Percentiles rank a stretch among this genome's conserved stretches.
These are phyloP conservation scores for Thereva nobilitata DNA, from an alignment of 2,888 invertebrate genomes.

Conservation along the genomic window DNA sequence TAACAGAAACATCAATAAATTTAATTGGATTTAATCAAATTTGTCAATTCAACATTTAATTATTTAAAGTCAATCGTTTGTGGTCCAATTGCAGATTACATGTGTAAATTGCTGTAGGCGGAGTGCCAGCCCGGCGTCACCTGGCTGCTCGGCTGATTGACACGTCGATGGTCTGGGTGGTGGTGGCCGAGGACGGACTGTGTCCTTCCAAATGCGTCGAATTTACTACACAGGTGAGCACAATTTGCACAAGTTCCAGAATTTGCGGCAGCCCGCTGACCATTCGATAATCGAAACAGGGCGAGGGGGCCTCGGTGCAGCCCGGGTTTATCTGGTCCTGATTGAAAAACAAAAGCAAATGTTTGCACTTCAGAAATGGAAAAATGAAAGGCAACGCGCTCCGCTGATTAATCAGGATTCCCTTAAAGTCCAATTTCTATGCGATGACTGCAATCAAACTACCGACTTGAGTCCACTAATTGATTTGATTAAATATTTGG, in stretches of 20 bases:
- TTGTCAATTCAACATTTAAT: conserved; percentile 53
- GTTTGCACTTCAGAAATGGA: conserved; percentile 37
- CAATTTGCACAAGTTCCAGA: conserved; percentile 33
- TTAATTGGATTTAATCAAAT: conserved; percentile 53
- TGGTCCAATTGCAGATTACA: conserved; percentile 46
- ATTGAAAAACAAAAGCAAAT: conserved; percentile 37
- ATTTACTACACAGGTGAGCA: conserved; percentile 37
- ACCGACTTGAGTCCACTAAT: conserved; percentile 38
- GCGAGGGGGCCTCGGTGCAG: conserved; percentile 26
- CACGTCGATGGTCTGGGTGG: not conserved
- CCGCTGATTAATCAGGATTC: conserved; percentile 12
- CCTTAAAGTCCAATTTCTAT: conserved; percentile 19
- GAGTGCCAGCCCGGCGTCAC: conserved; percentile 37
- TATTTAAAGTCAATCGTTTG: conserved; percentile 53
- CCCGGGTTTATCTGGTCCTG: conserved; percentile 34
- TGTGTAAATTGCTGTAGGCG: conserved; percentile 45
- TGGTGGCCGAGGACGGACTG: conserved; percentile 12
- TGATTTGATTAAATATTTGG: conserved; percentile 41
- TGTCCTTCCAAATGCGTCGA: conserved; percentile 36
- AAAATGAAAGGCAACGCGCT: conserved; percentile 20
- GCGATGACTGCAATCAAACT: conserved; percentile 33
- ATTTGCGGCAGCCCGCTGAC: conserved; percentile 31
- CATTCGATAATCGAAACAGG: conserved; percentile 29
- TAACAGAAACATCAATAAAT: conserved; percentile 48
- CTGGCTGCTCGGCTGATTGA: conserved; percentile 11